Base-by-base conservation (phyloP, 2,888 invertebrate species). In the Pristionchus maxplancki region DNA sequence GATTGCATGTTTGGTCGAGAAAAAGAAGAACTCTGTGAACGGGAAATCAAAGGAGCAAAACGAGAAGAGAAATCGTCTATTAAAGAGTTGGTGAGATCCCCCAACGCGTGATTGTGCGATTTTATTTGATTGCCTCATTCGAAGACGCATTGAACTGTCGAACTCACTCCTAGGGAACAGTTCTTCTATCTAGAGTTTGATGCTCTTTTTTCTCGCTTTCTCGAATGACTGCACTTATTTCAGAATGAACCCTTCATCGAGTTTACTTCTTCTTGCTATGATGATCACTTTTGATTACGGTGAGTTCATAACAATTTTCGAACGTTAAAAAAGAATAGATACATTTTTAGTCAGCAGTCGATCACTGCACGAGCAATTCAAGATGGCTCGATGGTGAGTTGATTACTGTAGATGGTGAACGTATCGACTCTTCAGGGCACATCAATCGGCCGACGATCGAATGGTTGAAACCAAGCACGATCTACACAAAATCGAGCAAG, bases 1-100 rank as follows among this genome's bases (percentile, higher is more conserved):
- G n/a, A 78, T 78, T 78, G 78, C 78, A 78, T 78, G 78, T 78
- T 78, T 78, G 78, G 44, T 78, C 78, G 78, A 78, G 78, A 48
- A 78, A 78, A 28, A 78, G 44, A 71, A 37, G 71, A 71, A 71
- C 71, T 71, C 71, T 71, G 15, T 71, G 78, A 44, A 44, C 40
- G 78, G 24, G 44, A 78, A 78, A 78, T 44, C 78, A 78, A 78
- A 78, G 78, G 78, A 78, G 78, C 78, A 78, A 78, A 78, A 71
- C 37, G 78, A 44, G 78, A 48, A 13, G 78, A n/a, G 48, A 44
- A 78, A 40, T 78, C 78, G 78, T 40, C 78, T 78, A 78, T 78
- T 78, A 78, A 78, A 78, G 78, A 78, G 78, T 78, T 78, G 78
- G 44, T 78, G 78, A 48, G 44, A 78, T 24, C 40, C n/a, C 13